Percentiles rank a stretch among this genome's conserved stretches.
phyloP scores from a whole-genome alignment of 2,113 vertebrate genomes.

The Phyllostomus hastatus region DNA sequence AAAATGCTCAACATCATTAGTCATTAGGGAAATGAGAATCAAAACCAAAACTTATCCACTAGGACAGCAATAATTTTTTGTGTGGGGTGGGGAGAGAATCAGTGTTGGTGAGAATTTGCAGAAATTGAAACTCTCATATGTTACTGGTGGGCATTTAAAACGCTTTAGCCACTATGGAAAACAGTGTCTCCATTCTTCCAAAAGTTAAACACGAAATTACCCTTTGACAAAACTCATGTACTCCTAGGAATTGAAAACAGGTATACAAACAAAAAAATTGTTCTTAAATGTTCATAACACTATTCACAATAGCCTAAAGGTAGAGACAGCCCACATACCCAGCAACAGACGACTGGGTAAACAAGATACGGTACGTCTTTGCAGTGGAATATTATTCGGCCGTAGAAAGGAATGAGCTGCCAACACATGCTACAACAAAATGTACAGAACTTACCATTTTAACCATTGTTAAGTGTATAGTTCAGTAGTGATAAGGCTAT shows the following conservation, averaged over 20 bases:
- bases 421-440: not conserved
- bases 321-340: not conserved
- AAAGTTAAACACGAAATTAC: not conserved
- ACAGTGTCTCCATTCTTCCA: not conserved
- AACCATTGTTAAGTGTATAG: not conserved
- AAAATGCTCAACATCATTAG: not conserved
- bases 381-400: not conserved
- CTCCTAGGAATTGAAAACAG: not conserved
- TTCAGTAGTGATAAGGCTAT: not conserved
- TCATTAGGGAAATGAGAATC: not conserved
- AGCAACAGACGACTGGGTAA: not conserved
- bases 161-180: not conserved
- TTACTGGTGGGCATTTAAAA: not conserved
- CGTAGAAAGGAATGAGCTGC: not conserved
- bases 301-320: not conserved
- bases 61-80: not conserved
- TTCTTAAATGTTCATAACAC: not conserved
- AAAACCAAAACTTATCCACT: not conserved
- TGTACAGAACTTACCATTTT: not conserved
- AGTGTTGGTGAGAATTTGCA: not conserved
- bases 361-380: not conserved
- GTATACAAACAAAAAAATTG: conserved; percentile 13
- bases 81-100: not conserved
- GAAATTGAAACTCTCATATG: not conserved
- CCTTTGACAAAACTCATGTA: not conserved